Conservation (phyloP, 2,888 invertebrate species). For the Microctonus brassicae region DNA sequence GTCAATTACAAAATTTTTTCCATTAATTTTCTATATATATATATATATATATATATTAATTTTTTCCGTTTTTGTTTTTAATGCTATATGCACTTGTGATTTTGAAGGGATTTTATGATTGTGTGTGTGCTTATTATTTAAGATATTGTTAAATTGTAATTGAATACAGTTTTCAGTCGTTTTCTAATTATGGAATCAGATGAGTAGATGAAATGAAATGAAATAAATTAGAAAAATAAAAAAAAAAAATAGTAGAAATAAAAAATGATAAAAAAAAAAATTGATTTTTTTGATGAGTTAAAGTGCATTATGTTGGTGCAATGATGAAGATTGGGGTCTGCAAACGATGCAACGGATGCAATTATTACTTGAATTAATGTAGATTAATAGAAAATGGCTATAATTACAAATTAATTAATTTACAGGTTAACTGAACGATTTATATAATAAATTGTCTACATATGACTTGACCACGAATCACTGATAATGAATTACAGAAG, state of each 20-base stretch:
- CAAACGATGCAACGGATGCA: conserved; percentile 25
- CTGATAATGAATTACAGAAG: not conserved
- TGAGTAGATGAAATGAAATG: not conserved
- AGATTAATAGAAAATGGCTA: not conserved
- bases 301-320: conserved; percentile 28
- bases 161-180: conserved; percentile 58
- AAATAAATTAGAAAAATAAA: conserved; percentile 17
- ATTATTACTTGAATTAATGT: not conserved
- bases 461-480: not conserved
- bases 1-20: conserved; percentile 48
- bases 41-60: conserved; percentile 24
- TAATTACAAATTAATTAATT: conserved; percentile 7
- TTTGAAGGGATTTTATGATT: conserved; percentile 27
- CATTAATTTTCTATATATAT: conserved; percentile 45
- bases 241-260: not conserved
- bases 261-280: conserved; percentile 11
- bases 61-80: conserved; percentile 9
- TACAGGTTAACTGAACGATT: conserved; percentile 12
- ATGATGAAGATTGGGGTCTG: conserved; percentile 25
- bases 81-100: conserved; percentile 22
- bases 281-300: not conserved
- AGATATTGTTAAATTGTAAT: conserved; percentile 51
- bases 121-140: conserved; percentile 38
- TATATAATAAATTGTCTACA: not conserved
- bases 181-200: conserved; percentile 53